Evolutionary conservation across 30 jellyfish, hydroid and myxozoan species (phyloP), one percentile per base, ranked within the genome.

Genomic region (Cassiopea xamachana): DNA sequence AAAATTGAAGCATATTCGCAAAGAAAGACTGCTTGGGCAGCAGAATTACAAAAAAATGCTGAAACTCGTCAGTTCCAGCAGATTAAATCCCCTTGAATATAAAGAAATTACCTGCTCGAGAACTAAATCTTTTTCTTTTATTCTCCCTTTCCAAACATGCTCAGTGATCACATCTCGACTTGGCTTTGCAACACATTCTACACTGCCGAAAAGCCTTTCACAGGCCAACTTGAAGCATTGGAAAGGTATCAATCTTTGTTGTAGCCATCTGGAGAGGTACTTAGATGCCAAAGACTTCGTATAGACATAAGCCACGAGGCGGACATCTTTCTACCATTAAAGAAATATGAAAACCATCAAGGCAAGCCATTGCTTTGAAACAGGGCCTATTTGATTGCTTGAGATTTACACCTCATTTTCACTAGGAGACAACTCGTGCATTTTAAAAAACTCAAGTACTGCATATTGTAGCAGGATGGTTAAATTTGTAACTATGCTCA

Each of bases 211-310:
- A 64, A 89, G 81, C 61, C 13, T 70, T 46, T 89, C 96, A 58
- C 96, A 89, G 17, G 91, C 87, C 87, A 89, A 47, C 69, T 89
- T 81, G 49, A 89, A 89, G 60, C 96, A 89, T 61, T 79, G 91
- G 18, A 89, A 69, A 2, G 96, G 96, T 18, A 89, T 59, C 61
- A 79, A 64, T 74, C 69, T 80, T 15, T 74, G 87, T 46, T 89
- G 91, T 87, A 89, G 67, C 39, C 91, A 89, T 62, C 96, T 58
- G 58, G 96, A 74, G 44, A 89, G 96, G 81, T 89, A 89, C 43
- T 72, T 81, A 48, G 91, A 77, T 18, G 96, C 91, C 8, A 73
- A 89, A 12, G 76, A 14, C 70, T 73, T 76, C 9, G 94, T 87
- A 77, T 87, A 87, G 60, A 87, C 84, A 51, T 62, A 55, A 4